A percentile compares a stretch with the other conserved stretches of the same genome.
These are phyloP conservation scores for Tenthredo distinguenda DNA, from an alignment of 2,888 invertebrate species.

Conservation along the genomic window DNA sequence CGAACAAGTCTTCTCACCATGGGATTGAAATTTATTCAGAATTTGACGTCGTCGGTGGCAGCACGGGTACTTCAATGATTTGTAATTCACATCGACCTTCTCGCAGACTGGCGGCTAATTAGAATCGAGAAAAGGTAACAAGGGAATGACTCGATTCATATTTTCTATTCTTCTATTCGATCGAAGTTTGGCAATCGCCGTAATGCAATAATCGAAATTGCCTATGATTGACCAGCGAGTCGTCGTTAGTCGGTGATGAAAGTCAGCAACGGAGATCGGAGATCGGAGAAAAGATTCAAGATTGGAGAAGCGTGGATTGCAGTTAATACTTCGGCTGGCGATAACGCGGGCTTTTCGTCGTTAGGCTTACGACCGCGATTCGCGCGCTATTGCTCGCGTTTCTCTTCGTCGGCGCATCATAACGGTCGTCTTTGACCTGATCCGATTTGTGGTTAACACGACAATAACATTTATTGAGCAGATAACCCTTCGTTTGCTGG, in stretches of 20 bases:
- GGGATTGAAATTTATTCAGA: not conserved
- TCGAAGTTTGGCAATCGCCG: not conserved
- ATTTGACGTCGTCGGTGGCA: not conserved
- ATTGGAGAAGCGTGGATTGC: constrained; percentile 49
- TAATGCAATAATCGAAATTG: not conserved
- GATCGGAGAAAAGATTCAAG: constrained; percentile 50
- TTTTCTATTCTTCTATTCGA: too few relatives aligned
- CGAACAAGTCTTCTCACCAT: not conserved
- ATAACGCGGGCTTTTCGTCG: constrained; percentile 39
- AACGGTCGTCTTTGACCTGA: not conserved
- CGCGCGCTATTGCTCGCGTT: constrained; percentile 11
- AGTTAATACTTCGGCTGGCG: constrained; percentile 42
- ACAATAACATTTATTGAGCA: constrained; percentile 39
- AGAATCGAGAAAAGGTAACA: not conserved
- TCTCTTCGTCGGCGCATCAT: not conserved
- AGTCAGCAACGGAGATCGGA: constrained; percentile 34
- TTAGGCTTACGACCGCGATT: constrained; percentile 36
- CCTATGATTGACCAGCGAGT: not conserved
- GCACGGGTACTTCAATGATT: not conserved
- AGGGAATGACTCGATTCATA: not conserved
- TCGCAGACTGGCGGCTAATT: not conserved
- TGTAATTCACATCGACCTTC: not conserved
- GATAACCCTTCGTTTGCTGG: constrained; percentile 17
- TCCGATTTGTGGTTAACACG: constrained; percentile 22
- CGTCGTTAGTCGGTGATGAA: not conserved